Evolutionary conservation across 2,888 invertebrate genomes (phyloP).

Genomic region (Stenichneumon culpator): DNA sequence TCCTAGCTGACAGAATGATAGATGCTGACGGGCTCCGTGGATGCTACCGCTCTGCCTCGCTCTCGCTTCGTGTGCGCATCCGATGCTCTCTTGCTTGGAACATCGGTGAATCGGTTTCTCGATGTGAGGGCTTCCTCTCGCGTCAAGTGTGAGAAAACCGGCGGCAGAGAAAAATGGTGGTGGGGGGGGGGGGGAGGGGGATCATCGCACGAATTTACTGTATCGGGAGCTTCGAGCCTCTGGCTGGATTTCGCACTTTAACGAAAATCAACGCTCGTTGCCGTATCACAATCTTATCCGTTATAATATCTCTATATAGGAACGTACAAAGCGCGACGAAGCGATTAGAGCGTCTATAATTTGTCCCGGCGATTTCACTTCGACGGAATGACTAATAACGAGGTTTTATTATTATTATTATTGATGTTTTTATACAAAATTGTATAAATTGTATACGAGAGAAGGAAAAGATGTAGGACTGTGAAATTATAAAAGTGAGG

Average conservation of each 20-base stretch:
- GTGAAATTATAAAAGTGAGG: constrained; percentile 40
- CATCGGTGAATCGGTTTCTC: neutral
- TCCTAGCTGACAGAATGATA: constrained; percentile 84
- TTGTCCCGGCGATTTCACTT: constrained; percentile 20
- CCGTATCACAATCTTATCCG: constrained; percentile 15
- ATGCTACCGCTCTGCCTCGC: constrained; percentile 31
- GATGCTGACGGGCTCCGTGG: constrained; percentile 75
- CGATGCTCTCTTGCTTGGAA: neutral
- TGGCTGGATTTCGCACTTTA: constrained; percentile 45
- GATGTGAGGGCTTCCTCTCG: constrained; percentile 5
- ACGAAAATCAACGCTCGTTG: constrained; percentile 37
- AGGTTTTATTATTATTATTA: neutral
- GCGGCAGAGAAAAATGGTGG: constrained; percentile 37
- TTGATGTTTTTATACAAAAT: neutral
- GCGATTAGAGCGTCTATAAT: constrained; percentile 5
- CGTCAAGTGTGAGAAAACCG: constrained; percentile 52
- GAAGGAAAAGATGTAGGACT: constrained; percentile 1
- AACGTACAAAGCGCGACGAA: neutral
- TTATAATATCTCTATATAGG: neutral
- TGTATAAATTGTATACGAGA: neutral
- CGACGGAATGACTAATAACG: constrained; percentile 5
- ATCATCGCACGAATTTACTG: constrained; percentile 32
- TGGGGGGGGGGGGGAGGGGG: neutral
- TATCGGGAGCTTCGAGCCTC: constrained; percentile 56
- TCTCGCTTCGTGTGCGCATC: constrained; percentile 18